Base-by-base conservation (phyloP, 2,797 vertebrate genomes). In the Prunella strophiata region DNA sequence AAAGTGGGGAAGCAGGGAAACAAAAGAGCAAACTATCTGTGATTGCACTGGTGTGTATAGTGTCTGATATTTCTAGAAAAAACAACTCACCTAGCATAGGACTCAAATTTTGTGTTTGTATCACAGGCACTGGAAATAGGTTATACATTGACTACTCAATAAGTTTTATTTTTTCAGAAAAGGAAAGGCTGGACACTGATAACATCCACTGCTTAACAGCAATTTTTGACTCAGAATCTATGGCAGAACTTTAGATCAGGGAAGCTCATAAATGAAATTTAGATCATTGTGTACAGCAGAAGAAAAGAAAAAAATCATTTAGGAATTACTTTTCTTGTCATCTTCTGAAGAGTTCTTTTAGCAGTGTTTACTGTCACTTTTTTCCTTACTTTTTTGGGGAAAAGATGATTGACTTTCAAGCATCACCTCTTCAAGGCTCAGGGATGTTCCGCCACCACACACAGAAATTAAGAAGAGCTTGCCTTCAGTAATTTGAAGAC, bases 1-100 rank as follows among this genome's bases (percentile, higher is more conserved):
- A 51, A 61, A 66, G 12, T 32, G 18, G 15, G 10, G 3, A 18
- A 75, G 2, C 0, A 2, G 4, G 10, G 5, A 63, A 50, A 19
- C 8, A 57, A 58, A 42, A 43, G 16, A 50, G 3, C 7, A 58
- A 68, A 40, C 10, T n/a, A 7, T 7, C 11, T 32, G 4, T 52
- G 34, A 62, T 21, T 36, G 25, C 16, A 20, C 16, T 43, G 47
- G 14, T 57, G 2, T 17, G 5, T 48, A n/a, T 22, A 65, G 8
- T 26, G 9, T 25, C 40, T 54, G 10, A 3, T 29, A n/a, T 59
- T 59, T 77, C n/a, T 47, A 71, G 57, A n/a, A 70, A 78, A 78
- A 29, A 9, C 9, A 54, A 23, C 7, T 61, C 14, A 40, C 4
- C 30, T 52, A 36, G 15, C 26, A 30, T 7, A 43, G 7, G 8